Evolutionary conservation across 2,888 invertebrate species (phyloP).

Genomic region (Lomographa bimaculata): DNA sequence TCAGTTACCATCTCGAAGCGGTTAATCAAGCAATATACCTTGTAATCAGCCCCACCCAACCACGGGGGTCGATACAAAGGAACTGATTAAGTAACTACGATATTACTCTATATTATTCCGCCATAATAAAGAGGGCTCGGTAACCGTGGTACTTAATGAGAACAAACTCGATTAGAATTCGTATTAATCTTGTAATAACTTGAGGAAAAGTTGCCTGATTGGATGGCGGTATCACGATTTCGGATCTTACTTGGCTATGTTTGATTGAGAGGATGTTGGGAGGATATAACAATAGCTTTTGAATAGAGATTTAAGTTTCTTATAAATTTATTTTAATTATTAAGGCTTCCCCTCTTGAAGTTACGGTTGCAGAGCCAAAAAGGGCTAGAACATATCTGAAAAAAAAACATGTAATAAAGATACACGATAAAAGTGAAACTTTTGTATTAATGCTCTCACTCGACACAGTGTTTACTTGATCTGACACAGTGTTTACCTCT

Average conservation of each 20-base stretch:
- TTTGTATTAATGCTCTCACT: too few relatives aligned
- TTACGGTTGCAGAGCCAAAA: too few relatives aligned
- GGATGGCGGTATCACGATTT: conserved; percentile 27
- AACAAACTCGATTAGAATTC: conserved; percentile 82
- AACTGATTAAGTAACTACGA: conserved; percentile 84
- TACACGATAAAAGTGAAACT: too few relatives aligned
- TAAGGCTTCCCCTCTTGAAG: too few relatives aligned
- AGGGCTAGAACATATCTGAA: too few relatives aligned
- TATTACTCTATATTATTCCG: conserved; percentile 82
- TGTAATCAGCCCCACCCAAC: conserved; percentile 81
- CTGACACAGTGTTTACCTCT: too few relatives aligned
- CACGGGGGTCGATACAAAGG: conserved; percentile 80
- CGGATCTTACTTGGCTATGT: conserved; percentile 15
- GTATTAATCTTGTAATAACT: conserved; percentile 79
- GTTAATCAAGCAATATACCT: conserved; percentile 82
- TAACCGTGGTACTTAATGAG: conserved; percentile 81
- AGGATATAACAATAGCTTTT: too few relatives aligned
- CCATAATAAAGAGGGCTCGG: conserved; percentile 81
- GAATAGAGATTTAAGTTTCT: too few relatives aligned
- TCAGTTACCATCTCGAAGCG: conserved; percentile 16
- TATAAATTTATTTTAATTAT: too few relatives aligned
- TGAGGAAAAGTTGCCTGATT: conserved; percentile 69
- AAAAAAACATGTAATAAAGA: too few relatives aligned
- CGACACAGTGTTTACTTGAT: too few relatives aligned
- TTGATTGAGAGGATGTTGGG: conserved; percentile 14